Evolutionary conservation across 2,113 vertebrate species (phyloP), one percentile per base, ranked within the genome.

Genomic region (Lycocorax pyrrhopterus): DNA sequence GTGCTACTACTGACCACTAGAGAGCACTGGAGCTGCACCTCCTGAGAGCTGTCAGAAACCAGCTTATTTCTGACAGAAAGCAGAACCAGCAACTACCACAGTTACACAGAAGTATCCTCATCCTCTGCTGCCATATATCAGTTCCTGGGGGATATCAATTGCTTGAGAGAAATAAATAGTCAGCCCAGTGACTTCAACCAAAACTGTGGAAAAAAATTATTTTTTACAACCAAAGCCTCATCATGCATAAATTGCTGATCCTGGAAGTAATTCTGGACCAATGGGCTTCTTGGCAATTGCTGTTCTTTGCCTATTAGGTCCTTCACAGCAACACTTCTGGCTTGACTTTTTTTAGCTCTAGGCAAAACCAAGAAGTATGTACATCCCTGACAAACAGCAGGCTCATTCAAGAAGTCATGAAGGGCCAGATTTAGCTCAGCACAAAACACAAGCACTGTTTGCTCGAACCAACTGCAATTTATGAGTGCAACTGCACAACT

Each of bases 301-400:
- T 90, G 63, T 41, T 86, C 71, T 80, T 85, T 88, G 60, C 68
- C 88, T 78, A 33, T 77, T 80, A 81, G 63, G 21, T 84, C 87
- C 56, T 78, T 67, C 56, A 26, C 59, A 92, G 90, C 59, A 93
- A 71, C 90, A 77, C 88, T 94, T 77, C 75, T 91, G 78, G 30
- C 51, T 47, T 23, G 53, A 37, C 72, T 86, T 92, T 90, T 96
- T 95, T 93, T 93, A 94, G 94, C 76, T 90, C 76, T 39, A 75
- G 90, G 93, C 85, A 93, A 96, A 97, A 95, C 71, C 90, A 74
- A 67, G 19, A 95, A 43, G 59, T 94, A 96, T 94, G 92, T 53
- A 52, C 35, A 53, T 16, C 77, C 62, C 87, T 87, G 81, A 85
- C 49, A 81, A 90, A 96, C 90, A 96, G 74, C 93, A 93, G 76